Base-by-base conservation (phyloP, 2,113 vertebrate species). In the Sceloporus undulatus region DNA sequence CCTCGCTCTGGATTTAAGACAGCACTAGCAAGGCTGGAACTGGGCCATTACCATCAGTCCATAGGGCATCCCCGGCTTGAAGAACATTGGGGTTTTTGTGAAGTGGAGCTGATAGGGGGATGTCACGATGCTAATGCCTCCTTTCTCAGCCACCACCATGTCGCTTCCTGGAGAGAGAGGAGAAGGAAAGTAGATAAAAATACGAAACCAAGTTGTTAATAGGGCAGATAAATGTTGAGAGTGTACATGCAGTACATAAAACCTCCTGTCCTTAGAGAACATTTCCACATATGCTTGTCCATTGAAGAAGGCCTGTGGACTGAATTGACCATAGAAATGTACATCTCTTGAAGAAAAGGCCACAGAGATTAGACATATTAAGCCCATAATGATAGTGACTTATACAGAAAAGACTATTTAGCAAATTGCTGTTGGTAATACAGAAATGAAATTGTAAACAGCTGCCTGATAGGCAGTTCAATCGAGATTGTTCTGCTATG, bases 41-140 rank as follows among this genome's bases (percentile, higher is more conserved):
- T 62, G 18, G 19, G 21, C 25, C 23, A 34, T 96, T 70, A 83
- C 98, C 97, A 2, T 93, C 68, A 98, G 91, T 78, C 97, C 96
- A 0, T 98, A 98, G 83, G 98, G 97, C 97, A 98, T 97, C 85
- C 97, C 98, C 0, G 98, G 98, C 92, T 98, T 98, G 96, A 98
- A 99, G 96, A 93, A 98, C 92, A 96, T 98, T 62, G 98, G 96
- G 0, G 98, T 98, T 95, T 68, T 98, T 75, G 95, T 98, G 94
- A 99, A 98, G 90, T 92, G 94, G 85, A 99, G 97, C 90, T 92
- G 94, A 92, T 98, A 99, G 0, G 98, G 98, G 18, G 98, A 98
- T 0, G 94, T 97, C 27, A 98, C 98, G 9, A 99, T 98, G 59
- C 52, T 93, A 89, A 99, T 98, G 34, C 89, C 96, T 1, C 59